Base-by-base conservation (phyloP, 2,888 invertebrate species). In the Volucella inanis region DNA sequence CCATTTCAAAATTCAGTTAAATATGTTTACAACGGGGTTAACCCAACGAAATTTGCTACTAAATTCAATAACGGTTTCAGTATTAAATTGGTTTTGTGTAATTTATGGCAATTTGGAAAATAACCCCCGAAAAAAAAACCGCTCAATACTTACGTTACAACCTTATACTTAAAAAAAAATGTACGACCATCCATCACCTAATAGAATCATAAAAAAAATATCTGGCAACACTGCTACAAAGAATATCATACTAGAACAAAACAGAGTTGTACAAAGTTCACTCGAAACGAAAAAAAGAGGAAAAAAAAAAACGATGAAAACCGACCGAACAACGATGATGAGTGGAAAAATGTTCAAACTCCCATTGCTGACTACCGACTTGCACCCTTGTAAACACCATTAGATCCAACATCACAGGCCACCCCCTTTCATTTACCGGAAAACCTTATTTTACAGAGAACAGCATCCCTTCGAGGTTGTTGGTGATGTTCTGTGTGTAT, bases 251-350 rank as follows among this genome's bases (percentile, higher is more conserved):
- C n/a, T 9, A 68, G 45, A 71, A 10, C 1, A 59, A n/a, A 57
- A 59, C 12, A 50, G 49, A 6, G 31, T 31, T 31, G 31, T 61
- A 54, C 68, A 77, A 77, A 68, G 54, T 55, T 54, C 78, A 70
- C 62, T 78, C 55, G 9, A 52, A 77, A 68, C 47, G 47, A 49
- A 70, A 64, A 62, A 62, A 70, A 71, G 64, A 55, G 64, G 54
- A 68, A 64, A 31, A 31, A 31, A 31, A 31, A 31, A 31, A 31
- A 31, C 6, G 31, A 31, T 31, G 6, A 2, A 31, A 31, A 31
- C 31, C 31, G 31, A 31, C 6, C 0, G 31, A 31, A 31, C 31
- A 31, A 31, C 31, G 31, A 31, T 31, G 31, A 31, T 31, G 31
- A 31, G 31, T 31, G 31, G 31, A 31, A 31, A 31, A 31, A 31